Evolutionary conservation across 2,797 vertebrate genomes (phyloP), one percentile per base, ranked within the genome.

Genomic region (Tachyglossus aculeatus): DNA sequence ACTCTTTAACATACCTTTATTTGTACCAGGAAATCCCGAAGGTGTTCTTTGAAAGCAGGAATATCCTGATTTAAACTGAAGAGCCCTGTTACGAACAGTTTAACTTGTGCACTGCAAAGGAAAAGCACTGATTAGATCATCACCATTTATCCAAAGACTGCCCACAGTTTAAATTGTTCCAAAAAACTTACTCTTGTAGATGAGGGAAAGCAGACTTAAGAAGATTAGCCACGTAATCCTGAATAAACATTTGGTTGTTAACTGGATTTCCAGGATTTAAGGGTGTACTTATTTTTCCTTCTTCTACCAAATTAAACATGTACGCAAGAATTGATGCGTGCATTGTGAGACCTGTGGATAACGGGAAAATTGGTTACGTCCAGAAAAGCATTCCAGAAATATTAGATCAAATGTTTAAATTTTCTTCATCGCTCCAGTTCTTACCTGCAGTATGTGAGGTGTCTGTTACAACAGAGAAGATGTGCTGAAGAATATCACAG

Each of bases 61-160:
- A 99, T 99, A 95, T 99, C 98, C 90, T 99, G 98, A 91, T 99
- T 99, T 91, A 99, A 91, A 88, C 98, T 99, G 95, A 99, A 99
- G 87, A 99, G 93, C 52, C 98, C 98, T 1, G 97, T 99, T 83
- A 99, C 98, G 87, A 99, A 99, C 89, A 99, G 96, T 91, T 99
- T 99, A 66, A 99, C 98, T 93, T 99, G 98, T 74, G 98, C 98
- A 88, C 98, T 99, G 64, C 67, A 85, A 51, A 86, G 27, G 19
- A 82, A 83, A 87, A 55, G 74, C 12, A 82, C 2, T 37, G 2
- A 44, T 85, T 74, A 86, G 83, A 62, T 24, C 5, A 38, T n/a
- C 4, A 51, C 7, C 5, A 32, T 0, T 53, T 70, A 0, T 1
- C 32, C 19, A 25, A 73, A 51, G 29, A 14, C 15, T 29, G 4